Evolutionary conservation across 1,140 invertebrate species (phyloP), one percentile per base, ranked within the genome.

Genomic region (Sarcophaga peregrina): DNA sequence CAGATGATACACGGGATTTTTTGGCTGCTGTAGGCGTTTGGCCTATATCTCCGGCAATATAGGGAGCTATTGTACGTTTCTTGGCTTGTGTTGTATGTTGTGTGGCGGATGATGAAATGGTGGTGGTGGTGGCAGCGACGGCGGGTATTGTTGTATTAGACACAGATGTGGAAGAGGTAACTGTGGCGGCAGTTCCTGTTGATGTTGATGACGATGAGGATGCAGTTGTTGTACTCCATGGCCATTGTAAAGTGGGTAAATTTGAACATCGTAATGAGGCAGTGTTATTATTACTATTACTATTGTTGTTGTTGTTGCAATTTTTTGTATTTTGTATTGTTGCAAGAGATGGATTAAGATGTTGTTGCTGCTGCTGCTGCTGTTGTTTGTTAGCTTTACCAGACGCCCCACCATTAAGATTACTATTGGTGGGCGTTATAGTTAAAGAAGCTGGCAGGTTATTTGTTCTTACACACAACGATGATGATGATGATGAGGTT

Each of bases 221-320:
- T 54, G 47, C 11, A 37, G 82, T 52, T 10, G 81, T 84, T 72
- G 62, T 82, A 82, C 62, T 84, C 76, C 75, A 80, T 7, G 75
- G 81, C 81, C 62, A 81, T 83, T 83, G 83, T 50, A 83, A 80
- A 52, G 83, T 81, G 80, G 83, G 83, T 25, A 83, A 48, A 78
- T 78, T 78, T 54, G 58, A 73, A 81, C 72, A 74, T 9, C 83
- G 83, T 74, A 37, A 13, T 25, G 78, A 83, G 84, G 84, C 82
- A 83, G 84, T 84, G 84, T 84, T 84, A 83, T 76, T 84, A 83
- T 72, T 85, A 76, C 58, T 83, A 73, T 52, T 82, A 80, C 54
- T 85, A 81, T 72, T 83, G 80, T 68, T 73, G 84, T 46, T 83
- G 82, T 73, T 47, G 81, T 81, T 75, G 72, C 17, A 52, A 54